Base-by-base conservation (phyloP, 2,113 vertebrate genomes). In the Cottus gobio region DNA sequence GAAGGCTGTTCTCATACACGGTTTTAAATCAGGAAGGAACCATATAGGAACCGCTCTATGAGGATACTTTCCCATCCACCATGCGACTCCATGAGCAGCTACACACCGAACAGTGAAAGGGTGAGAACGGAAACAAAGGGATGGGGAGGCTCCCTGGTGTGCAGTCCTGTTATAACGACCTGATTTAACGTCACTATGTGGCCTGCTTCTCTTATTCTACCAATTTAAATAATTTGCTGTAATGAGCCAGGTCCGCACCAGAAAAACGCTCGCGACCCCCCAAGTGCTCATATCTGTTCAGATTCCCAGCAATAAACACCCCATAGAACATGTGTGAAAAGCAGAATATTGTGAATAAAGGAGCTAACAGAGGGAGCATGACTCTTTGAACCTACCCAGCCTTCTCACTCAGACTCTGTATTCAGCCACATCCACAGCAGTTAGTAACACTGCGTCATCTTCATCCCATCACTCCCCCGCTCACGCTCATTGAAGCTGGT, bases 361-460 rank as follows among this genome's bases (percentile, higher is more conserved):
- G 28, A 74, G 58, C 65, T 65, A 71, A 82, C 64, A n/a, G n/a
- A 61, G 70, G 79, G 3, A 67, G 60, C 64, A 44, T 18, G 31
- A 11, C n/a, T 62, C 5, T 71, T 63, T 82, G 69, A 80, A 84
- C 50, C 46, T 24, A 63, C n/a, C 10, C 42, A 61, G 20, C 64
- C 66, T 77, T 44, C 71, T 70, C 64, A 85, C 79, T 57, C 63
- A 9, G 20, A 85, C 78, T 20, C 80, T 34, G 67, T 52, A 70
- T 42, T 34, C 26, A 70, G 28, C 52, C 50, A 58, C 80, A 74
- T 5, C 67, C 77, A 52, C 2, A 36, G 15, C 31, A 34, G 66
- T 64, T 58, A 46, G 50, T 26, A 16, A 37, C 60, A 67, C 63
- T 48, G 72, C 78, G 54, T 57, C 56, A 72, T 54, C 31, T 71